These are phyloP conservation scores for Cryptoprocta ferox DNA, from an alignment of 2,797 vertebrate genomes.

Conservation along the genomic window DNA sequence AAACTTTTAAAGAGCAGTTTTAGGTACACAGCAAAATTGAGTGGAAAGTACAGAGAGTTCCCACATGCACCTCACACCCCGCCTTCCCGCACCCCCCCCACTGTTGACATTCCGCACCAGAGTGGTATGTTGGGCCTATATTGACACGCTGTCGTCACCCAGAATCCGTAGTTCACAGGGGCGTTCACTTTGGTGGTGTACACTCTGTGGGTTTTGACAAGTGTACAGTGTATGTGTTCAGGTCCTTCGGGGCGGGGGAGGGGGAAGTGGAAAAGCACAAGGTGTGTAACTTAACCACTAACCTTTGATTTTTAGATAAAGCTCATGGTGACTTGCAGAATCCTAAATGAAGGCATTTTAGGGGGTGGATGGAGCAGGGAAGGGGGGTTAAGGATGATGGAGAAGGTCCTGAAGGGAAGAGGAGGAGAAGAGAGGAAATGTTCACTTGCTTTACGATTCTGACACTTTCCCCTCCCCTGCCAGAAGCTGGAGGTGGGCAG, in stretches of 20 bases:
- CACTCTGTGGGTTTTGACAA: background rate
- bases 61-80: accelerated
- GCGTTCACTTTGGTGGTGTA: background rate
- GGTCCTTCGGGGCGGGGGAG: background rate
- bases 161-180: background rate
- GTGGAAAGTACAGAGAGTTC: background rate
- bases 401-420: background rate
- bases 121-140: background rate
- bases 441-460: background rate
- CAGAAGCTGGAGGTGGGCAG: background rate
- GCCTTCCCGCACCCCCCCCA: accelerated
- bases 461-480: background rate
- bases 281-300: background rate
- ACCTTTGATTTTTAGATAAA: background rate
- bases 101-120: background rate
- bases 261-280: background rate
- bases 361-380: background rate
- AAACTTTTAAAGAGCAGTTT: background rate
- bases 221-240: background rate
- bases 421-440: background rate
- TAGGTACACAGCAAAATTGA: background rate
- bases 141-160: background rate
- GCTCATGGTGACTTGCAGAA: background rate
- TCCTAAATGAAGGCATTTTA: background rate
- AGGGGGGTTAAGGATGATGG: background rate